Evolutionary conservation across 1,140 invertebrate species (phyloP).

Genomic region (Cydia splendana): DNA sequence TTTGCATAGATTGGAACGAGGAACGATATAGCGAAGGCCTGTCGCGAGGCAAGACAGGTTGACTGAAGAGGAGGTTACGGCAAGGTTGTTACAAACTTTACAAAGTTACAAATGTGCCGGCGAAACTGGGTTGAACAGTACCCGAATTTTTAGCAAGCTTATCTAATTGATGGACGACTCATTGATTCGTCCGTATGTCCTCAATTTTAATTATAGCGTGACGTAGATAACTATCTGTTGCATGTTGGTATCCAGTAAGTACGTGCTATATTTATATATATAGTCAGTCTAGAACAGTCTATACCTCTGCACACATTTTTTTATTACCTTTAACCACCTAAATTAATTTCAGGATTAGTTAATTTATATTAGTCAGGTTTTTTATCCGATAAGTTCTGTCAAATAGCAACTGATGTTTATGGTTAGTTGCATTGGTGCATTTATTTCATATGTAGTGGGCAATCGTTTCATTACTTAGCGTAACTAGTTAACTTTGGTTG

Average conservation of each 20-base stretch:
- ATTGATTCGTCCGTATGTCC: background rate
- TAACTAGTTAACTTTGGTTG: too few relatives aligned
- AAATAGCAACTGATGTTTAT: too few relatives aligned
- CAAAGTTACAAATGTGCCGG: background rate
- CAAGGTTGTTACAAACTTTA: slow-evolving; percentile 6
- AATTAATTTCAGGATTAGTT: too few relatives aligned
- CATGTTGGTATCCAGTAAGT: too few relatives aligned
- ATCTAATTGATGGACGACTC: background rate
- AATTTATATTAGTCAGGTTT: too few relatives aligned
- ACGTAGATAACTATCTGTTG: background rate
- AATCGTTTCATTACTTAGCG: too few relatives aligned
- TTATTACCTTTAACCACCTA: too few relatives aligned
- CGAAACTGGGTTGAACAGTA: background rate
- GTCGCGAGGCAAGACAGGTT: slow-evolving; percentile 23
- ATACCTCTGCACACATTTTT: background rate
- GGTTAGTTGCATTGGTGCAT: too few relatives aligned
- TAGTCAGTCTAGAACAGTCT: too few relatives aligned
- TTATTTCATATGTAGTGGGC: too few relatives aligned
- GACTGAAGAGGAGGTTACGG: slow-evolving; percentile 14
- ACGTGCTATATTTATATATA: too few relatives aligned
- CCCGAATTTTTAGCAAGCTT: background rate
- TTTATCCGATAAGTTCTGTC: too few relatives aligned
- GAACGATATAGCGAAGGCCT: slow-evolving; percentile 27
- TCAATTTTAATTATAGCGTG: slow-evolving; percentile 1
- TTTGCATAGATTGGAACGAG: slow-evolving; percentile 28